Evolutionary conservation across 2,113 vertebrate species (phyloP), one percentile per base, ranked within the genome.

Genomic region (Solea senegalensis): DNA sequence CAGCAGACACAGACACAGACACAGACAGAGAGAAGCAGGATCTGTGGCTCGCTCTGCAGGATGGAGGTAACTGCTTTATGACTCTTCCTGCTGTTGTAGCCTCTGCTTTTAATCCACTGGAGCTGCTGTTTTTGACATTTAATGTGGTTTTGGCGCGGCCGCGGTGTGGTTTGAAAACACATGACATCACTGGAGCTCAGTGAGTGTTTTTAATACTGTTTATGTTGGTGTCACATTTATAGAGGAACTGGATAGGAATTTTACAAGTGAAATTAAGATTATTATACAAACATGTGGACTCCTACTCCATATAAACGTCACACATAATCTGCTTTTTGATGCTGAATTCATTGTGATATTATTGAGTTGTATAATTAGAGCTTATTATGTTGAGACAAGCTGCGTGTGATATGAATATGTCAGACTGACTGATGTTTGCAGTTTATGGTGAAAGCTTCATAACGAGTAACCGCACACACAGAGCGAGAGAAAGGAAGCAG

Each of bases 51-150:
- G 51, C 55, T 70, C 52, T 55, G 49, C 73, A 72, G 86, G 85
- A 91, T 91, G 90, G 88, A 90, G 90, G 90, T 91, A 89, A 78
- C 11, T 45, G 34, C 59, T 55, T 5, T 21, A 26, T 16, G 40
- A 71, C 67, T 65, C 41, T 51, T 11, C 44, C 16, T 48, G 54
- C 12, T 70, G 41, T 11, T 70, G 41, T 11, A n/a, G 65, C 51
- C 8, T 57, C 41, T 7, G 34, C 65, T 72, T 81, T 26, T 9
- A 69, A 14, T 48, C 65, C 34, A 51, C 28, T 49, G 3, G 9
- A 61, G 21, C 70, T 72, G 44, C 77, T 80, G 64, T 58, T 75
- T 76, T 64, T 50, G 2, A 13, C 50, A 34, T 34, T 34, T 34
- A 34, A 34, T 34, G 34, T 34, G 34, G 34, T 6, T 34, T 34